Base-by-base conservation (phyloP, 1,140 invertebrate genomes). In the Dinoponera quadriceps region DNA sequence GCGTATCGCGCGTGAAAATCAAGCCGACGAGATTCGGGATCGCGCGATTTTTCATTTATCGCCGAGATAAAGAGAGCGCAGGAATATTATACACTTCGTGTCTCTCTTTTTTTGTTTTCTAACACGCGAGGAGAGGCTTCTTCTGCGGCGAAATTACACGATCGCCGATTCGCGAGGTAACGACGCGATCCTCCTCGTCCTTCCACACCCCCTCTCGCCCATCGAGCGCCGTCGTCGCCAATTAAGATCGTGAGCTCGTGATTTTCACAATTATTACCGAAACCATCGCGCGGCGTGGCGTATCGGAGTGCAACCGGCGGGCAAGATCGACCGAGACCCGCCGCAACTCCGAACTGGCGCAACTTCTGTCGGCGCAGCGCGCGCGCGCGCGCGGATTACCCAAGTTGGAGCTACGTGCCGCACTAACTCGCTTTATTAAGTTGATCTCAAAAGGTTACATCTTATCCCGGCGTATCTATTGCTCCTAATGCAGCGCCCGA, bases 201-300 rank as follows among this genome's bases (percentile, higher is more conserved):
- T 29, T 18, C 18, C 29, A 4, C 38, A 44, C 22, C 27, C 16
- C 38, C 25, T 27, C 80, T 63, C 59, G 48, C 38, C 38, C 38
- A 65, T 65, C 72, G 29, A 7, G 25, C 60, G 18, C 60, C 60
- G 33, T 82, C 73, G 80, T 74, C 71, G 49, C 59, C 73, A 75
- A 82, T 82, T 84, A 63, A 54, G 48, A 75, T 82, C 55, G 78
- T 75, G 78, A 88, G 72, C 54, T 86, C 85, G 84, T 87, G 88
- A 89, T 90, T 88, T 89, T 90, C 84, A 82, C 73, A 81, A 90
- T 84, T 88, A 84, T 85, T 86, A 86, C 54, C 85, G 63, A 82
- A 85, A 82, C 77, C 78, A 78, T 69, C 83, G 83, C 51, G 69
- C 78, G 55, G 22, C 66, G 51, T 51, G 77, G 27, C 49, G 73